Evolutionary conservation across 2,797 vertebrate genomes (phyloP).

Genomic region (Channa striata): DNA sequence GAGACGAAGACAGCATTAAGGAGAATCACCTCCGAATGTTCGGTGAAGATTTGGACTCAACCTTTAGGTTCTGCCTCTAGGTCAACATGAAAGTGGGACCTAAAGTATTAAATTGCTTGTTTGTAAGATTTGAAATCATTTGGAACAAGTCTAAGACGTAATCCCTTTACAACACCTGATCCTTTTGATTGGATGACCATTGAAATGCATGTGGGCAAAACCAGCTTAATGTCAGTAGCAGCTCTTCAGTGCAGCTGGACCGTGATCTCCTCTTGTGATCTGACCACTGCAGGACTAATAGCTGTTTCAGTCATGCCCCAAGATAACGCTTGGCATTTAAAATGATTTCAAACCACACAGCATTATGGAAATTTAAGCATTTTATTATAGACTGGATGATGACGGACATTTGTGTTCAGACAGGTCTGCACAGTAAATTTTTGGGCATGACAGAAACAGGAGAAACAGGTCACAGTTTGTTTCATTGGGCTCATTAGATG

Average conservation of each 20-base stretch:
- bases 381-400: no score
- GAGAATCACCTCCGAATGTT: slow-evolving; percentile 53
- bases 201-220: slow-evolving; percentile 4
- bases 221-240: slow-evolving; percentile 9
- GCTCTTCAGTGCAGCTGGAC: background rate
- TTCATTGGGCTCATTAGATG: background rate
- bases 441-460: background rate
- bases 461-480: background rate
- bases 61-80: slow-evolving; percentile 38
- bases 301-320: no score
- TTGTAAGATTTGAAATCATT: slow-evolving; percentile 7
- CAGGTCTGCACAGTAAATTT: no score
- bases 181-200: background rate
- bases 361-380: no score
- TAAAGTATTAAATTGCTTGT: slow-evolving; percentile 16
- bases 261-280: background rate
- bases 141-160: background rate
- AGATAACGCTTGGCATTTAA: no score
- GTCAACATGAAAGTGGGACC: slow-evolving; percentile 34
- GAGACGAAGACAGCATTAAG: slow-evolving; percentile 43
- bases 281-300: background rate
- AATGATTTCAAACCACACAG: no score
- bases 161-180: slow-evolving; percentile 20
- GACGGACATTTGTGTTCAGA: background rate
- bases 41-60: slow-evolving; percentile 17